Base-by-base conservation (phyloP, 2,888 invertebrate genomes). In the Drosophila siamana region DNA sequence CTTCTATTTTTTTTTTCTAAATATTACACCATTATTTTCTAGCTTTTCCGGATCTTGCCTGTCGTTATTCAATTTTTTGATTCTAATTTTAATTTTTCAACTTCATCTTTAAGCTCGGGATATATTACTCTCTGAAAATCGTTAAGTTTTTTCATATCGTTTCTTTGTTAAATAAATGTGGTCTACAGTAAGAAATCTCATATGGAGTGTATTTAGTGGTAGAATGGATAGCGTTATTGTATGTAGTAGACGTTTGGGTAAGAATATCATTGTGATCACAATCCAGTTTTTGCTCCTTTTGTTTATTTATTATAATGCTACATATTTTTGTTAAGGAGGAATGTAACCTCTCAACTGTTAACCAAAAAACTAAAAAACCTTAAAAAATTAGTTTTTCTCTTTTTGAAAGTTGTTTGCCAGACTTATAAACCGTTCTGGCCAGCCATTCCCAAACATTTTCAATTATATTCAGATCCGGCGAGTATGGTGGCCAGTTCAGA, bases 11-110 rank as follows among this genome's bases (percentile, higher is more conserved):
- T n/a, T n/a, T n/a, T n/a, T n/a, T n/a, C n/a, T n/a, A n/a, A n/a
- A n/a, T n/a, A n/a, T 19, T 48, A 48, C 16, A 16, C 19, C 30
- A 11, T 48, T 30, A n/a, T 33, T 33, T n/a, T 33, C n/a, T n/a
- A n/a, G 33, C n/a, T 4, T 0, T n/a, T n/a, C 33, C 2, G n/a
- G n/a, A n/a, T n/a, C n/a, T 33, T n/a, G 33, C n/a, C n/a, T n/a
- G n/a, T 28, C 8, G 13, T 24, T 46, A 48, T 47, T 47, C 8
- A 30, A 28, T 13, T 30, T 30, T 1, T 48, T 30, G 7, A 11
- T 48, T 5, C 19, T 19, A 11, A 48, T 19, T 48, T 48, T 48
- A 2, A 16, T 16, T 15, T 11, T 48, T 48, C 26, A 15, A 28
- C 15, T 47, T 30, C 33, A 33, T 33, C n/a, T 33, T 33, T 33